These are phyloP conservation scores for Passerina amoena DNA, from an alignment of 2,113 vertebrate genomes.

Conservation along the genomic window DNA sequence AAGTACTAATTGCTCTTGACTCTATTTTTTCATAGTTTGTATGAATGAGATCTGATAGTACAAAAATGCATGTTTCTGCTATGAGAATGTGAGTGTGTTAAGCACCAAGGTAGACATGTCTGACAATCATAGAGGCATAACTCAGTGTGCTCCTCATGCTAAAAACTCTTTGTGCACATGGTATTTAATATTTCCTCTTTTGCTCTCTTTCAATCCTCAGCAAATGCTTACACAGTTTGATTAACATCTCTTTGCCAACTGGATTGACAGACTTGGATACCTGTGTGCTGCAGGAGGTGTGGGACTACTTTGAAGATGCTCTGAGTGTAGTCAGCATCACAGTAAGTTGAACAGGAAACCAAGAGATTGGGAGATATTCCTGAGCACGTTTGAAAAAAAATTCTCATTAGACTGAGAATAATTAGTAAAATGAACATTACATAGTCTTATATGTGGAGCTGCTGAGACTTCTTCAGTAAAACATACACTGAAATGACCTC, in stretches of 20 bases:
- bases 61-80: background rate
- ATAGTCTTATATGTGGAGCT: background rate
- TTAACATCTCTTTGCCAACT: slow-evolving; percentile 83
- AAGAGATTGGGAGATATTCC: background rate
- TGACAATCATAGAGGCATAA: background rate
- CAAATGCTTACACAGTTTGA: slow-evolving; percentile 85
- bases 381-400: background rate
- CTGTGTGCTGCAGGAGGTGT: slow-evolving; percentile 81
- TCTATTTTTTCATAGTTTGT: background rate
- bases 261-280: slow-evolving; percentile 75
- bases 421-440: background rate
- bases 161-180: background rate
- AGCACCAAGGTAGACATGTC: background rate
- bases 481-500: background rate
- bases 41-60: background rate
- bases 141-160: background rate
- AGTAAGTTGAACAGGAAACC: slow-evolving; percentile 77
- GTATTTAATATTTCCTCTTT: slow-evolving; percentile 12
- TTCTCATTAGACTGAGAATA: background rate
- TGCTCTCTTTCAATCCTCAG: slow-evolving; percentile 71
- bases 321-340: slow-evolving; percentile 75
- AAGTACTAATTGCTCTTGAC: background rate
- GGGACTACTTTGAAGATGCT: slow-evolving; percentile 87
- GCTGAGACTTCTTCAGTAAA: background rate
- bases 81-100: background rate